phyloP scores from a whole-genome alignment of 2,888 invertebrate species.

The Oxyteleia sp. region DNA sequence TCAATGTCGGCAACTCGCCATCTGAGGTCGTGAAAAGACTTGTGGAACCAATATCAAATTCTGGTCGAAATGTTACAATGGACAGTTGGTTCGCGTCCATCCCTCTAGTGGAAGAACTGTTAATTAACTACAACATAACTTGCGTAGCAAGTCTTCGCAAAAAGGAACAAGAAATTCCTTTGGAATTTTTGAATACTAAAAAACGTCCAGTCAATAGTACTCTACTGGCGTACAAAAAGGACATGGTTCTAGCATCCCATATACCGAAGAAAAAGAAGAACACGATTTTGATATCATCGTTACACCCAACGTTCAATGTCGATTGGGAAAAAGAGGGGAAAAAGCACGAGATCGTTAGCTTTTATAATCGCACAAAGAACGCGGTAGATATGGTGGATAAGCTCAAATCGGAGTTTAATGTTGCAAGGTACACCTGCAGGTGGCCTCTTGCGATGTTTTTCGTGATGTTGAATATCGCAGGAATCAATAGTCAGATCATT shows the following conservation, averaged over 20 bases:
- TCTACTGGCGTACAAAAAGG: conserved; percentile 21
- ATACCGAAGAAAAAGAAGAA: conserved; percentile 43
- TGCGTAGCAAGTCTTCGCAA: conserved; percentile 73
- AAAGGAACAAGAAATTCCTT: conserved; percentile 73
- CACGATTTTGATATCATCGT: conserved; percentile 31
- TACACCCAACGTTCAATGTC: conserved; percentile 12
- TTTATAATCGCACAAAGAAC: conserved; percentile 40
- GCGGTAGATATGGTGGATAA: conserved; percentile 24
- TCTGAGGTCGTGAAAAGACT: conserved; percentile 77
- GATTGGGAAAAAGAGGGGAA: conserved; percentile 9
- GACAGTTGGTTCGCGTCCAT: conserved; percentile 80
- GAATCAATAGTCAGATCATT: conserved; percentile 51
- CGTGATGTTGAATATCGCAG: conserved; percentile 44
- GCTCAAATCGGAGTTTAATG: conserved; percentile 37
- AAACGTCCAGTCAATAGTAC: conserved; percentile 19
- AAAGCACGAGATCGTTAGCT: conserved; percentile 17
- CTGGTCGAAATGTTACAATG: conserved; percentile 77
- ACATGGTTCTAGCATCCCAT: conserved; percentile 34
- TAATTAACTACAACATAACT: conserved; percentile 59
- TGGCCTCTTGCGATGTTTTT: conserved; percentile 50
- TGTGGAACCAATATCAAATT: conserved; percentile 75
- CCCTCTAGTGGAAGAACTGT: conserved; percentile 76
- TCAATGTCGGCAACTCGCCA: conserved; percentile 75
- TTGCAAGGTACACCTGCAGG: conserved; percentile 41
- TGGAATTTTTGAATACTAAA: conserved; percentile 37